Conservation (phyloP, 2,888 invertebrate genomes). For the Pimpla rufipes region DNA sequence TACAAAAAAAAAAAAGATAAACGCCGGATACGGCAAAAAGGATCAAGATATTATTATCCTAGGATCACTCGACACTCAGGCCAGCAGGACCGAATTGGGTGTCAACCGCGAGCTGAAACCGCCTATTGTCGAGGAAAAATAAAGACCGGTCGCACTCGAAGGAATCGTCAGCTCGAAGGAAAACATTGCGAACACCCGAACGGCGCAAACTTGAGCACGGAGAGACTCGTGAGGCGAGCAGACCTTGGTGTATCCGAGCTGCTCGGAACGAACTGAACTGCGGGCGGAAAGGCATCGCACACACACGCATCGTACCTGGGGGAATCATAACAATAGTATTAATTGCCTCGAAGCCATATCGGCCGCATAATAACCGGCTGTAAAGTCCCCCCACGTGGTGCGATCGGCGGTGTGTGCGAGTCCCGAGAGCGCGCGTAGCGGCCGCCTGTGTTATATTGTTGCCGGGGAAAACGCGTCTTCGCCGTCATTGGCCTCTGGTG, state of each 20-base stretch:
- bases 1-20: too few species aligned
- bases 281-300: conserved; percentile 68
- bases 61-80: neutral
- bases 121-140: too few species aligned
- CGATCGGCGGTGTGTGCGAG: conserved; percentile 44
- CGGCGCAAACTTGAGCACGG: neutral
- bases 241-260: conserved; percentile 65
- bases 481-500: conserved; percentile 29
- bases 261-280: conserved; percentile 67
- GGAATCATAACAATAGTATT: conserved; percentile 85
- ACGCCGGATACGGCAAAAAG: conserved; percentile 8
- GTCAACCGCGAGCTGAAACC: too few species aligned
- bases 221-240: conserved; percentile 16
- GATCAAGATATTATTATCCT: neutral
- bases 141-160: conserved; percentile 3
- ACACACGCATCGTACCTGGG: conserved; percentile 77
- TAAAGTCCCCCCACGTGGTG: conserved; percentile 56
- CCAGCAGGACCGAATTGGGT: too few species aligned
- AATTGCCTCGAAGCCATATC: conserved; percentile 83
- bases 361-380: conserved; percentile 82
- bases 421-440: neutral
- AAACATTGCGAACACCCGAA: neutral
- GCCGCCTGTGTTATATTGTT: neutral
- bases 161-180: neutral
- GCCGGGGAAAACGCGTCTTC: conserved; percentile 23